Conservation (phyloP, 2,888 invertebrate species). For the Monoplex corrugatus region DNA sequence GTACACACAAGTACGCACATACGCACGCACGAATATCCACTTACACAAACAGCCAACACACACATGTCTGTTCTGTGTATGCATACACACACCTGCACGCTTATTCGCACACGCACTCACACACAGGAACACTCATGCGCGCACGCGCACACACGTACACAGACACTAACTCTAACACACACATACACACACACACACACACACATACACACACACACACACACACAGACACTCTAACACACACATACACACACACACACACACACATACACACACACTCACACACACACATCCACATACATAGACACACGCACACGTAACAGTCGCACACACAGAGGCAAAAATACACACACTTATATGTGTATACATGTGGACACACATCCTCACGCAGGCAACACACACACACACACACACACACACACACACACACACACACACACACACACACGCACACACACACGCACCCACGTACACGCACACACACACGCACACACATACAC, state of each 20-base stretch:
- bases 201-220: constrained; percentile 18
- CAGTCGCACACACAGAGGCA: neutral
- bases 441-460: neutral
- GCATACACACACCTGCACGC: neutral
- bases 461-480: neutral
- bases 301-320: neutral
- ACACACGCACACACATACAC: neutral
- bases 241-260: constrained; percentile 8
- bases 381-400: neutral
- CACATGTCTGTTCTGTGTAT: too few relatives aligned
- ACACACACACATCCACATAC: neutral
- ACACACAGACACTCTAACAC: constrained; percentile 8
- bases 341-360: neutral
- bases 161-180: constrained; percentile 6
- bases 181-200: constrained; percentile 18
- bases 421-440: constrained; percentile 8
- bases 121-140: neutral
- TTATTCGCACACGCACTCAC: neutral
- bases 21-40: neutral
- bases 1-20: neutral
- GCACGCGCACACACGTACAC: neutral
- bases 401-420: constrained; percentile 7
- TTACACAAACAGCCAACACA: neutral
- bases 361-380: neutral
- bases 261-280: neutral